These are phyloP conservation scores for Danio aesculapii DNA, from an alignment of 2,797 vertebrate genomes.

Conservation along the genomic window DNA sequence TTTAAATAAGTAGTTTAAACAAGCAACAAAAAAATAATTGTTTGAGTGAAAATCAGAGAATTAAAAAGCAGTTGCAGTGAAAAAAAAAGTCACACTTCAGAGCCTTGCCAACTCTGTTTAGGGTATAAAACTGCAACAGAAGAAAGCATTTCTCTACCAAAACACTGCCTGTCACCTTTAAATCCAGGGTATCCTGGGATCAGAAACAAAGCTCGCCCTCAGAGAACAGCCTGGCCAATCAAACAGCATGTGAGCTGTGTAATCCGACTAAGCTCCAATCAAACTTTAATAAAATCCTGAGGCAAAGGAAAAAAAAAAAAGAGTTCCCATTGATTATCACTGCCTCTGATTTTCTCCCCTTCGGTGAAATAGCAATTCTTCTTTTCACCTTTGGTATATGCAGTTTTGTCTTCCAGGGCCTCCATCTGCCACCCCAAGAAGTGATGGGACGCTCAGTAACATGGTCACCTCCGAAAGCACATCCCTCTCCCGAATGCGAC, in stretches of 20 bases:
- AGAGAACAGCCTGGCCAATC: slow-evolving; percentile 1
- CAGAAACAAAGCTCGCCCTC: background rate
- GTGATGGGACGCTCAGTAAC: slow-evolving; percentile 63
- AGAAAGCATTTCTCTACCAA: background rate
- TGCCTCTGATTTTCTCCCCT: background rate
- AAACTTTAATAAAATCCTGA: slow-evolving; percentile 20
- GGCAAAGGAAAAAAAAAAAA: background rate
- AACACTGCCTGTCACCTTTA: background rate
- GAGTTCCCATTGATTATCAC: background rate
- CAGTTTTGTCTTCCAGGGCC: slow-evolving; percentile 4
- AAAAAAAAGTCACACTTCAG: background rate
- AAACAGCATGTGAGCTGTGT: background rate
- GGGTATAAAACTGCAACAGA: background rate
- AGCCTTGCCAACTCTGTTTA: no score
- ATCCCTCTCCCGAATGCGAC: slow-evolving; percentile 60
- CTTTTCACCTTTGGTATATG: background rate
- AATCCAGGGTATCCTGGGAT: background rate
- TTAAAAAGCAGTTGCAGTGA: background rate
- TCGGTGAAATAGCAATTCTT: slow-evolving; percentile 4
- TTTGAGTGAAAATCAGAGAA: no score
- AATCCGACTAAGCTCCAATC: slow-evolving; percentile 14
- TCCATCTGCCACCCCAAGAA: slow-evolving; percentile 19
- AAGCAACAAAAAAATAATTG: no score
- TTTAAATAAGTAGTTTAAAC: no score
- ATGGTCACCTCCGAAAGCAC: slow-evolving; percentile 60